Evolutionary conservation across 1,140 invertebrate genomes (phyloP), one percentile per base, ranked within the genome.

Genomic region (Cydia strobilella): DNA sequence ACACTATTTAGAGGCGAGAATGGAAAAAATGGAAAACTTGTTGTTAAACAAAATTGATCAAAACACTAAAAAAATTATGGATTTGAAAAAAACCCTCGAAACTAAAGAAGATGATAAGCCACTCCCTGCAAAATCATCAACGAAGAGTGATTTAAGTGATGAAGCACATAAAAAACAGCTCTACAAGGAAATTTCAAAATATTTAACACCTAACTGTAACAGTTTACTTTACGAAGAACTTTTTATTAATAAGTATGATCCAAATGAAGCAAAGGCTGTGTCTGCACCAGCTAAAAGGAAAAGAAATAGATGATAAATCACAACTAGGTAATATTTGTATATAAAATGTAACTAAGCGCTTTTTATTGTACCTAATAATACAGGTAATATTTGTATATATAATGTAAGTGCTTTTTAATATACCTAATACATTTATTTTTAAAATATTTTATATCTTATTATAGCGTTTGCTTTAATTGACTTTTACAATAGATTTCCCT

Each of bases 401-500:
- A 35, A 35, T 69, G 65, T 35, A 69, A 69, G 65, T 69, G 65
- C 31, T 66, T 66, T 66, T 42, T 39, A 69, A 35, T 35, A 6
- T 69, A 39, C 42, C 42, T 45, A 45, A 18, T 35, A 69, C 27
- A 69, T 35, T 31, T 35, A 18, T 69, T 18, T 69, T 65, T 27
- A 42, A 18, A 42, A 18, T 69, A 39, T 39, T 69, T n/a, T 35
- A 66, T 12, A n/a, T 31, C 20, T 39, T 7, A 18, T 42, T 51
- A n/a, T 51, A 7, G 15, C 12, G 15, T 51, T 51, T 51, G 48
- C n/a, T 39, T 69, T 42, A 80, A 74, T 75, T 79, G 23, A 88
- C 91, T 89, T 94, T 93, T 9, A 96, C 94, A 73, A 96, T 82
- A 54, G 94, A 94, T 92, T 96, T 96, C 35, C 95, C 96, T 20